These are phyloP conservation scores for Octopus sinensis DNA, from an alignment of 1,140 invertebrate species.

Conservation along the genomic window DNA sequence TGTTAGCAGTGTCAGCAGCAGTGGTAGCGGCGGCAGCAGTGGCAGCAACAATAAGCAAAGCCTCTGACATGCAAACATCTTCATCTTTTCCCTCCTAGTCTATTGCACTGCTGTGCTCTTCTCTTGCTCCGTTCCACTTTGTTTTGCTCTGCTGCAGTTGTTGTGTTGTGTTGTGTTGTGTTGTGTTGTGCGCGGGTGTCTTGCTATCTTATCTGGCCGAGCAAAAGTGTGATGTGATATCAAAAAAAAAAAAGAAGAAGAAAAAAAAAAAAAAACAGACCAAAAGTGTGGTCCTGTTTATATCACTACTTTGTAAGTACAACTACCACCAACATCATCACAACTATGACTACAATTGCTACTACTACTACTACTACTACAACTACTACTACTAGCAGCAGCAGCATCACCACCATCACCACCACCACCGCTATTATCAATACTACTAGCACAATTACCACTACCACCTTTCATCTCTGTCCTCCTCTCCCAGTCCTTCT, in stretches of 20 bases:
- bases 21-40: background rate
- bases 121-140: constrained; percentile 8
- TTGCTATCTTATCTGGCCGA: too few species aligned
- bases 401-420: background rate
- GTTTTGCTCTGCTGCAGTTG: background rate
- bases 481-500: background rate
- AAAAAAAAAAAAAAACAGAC: too few species aligned
- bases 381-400: too few species aligned
- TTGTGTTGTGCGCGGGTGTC: too few species aligned
- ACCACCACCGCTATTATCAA: background rate
- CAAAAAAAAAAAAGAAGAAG: too few species aligned
- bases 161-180: background rate
- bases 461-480: background rate
- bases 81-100: constrained; percentile 6
- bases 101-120: constrained; percentile 3
- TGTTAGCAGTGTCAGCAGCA: background rate
- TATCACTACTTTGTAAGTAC: too few species aligned
- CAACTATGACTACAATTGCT: too few species aligned
- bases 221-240: too few species aligned
- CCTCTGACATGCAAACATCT: constrained; percentile 13
- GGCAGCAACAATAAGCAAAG: constrained; percentile 12
- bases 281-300: too few species aligned
- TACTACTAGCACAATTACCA: background rate
- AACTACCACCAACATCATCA: too few species aligned
- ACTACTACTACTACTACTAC: too few species aligned